Evolutionary conservation across 1,140 invertebrate species (phyloP), one percentile per base, ranked within the genome.

Genomic region (Lordiphosa stackelbergi): DNA sequence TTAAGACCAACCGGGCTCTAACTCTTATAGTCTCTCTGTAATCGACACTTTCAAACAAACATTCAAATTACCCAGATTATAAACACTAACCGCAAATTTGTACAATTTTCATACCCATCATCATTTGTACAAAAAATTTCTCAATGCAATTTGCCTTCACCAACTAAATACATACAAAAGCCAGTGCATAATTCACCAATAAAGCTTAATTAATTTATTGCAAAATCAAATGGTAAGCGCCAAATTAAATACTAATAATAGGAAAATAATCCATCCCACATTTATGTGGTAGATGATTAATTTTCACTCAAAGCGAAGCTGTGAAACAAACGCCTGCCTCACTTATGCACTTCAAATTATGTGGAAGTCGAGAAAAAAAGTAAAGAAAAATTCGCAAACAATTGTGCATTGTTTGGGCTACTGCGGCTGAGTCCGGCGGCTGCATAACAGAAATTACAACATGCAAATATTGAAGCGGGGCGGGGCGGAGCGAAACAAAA

Each of bases 401-500:
- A 64, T 64, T 64, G 61, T 54, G 61, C 61, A 64, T 64, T 64
- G 61, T 64, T 60, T 64, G 54, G 28, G 47, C 31, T 35, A 40
- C 58, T 31, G 59, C 56, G 16, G 60, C 61, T 53, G 61, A 16
- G 16, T 16, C 16, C 16, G 16, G 59, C 56, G 16, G 60, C 61
- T 53, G 61, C 61, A 64, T 64, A 64, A 64, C 61, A 64, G 42
- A 54, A 64, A 46, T 64, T 64, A 64, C 60, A 64, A 64, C 61
- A 64, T 64, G 59, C 22, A 52, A 63, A 64, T 46, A 60, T 40
- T 31, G 61, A 53, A 49, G 5, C 12, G 16, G 13, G n/a, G 11
- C 34, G 35, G 19, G n/a, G 8, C 9, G 34, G 47, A 13, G 34
- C 35, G 16, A 19, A 37, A 19, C 16, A 42, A n/a, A 16, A 51